These are phyloP conservation scores for Ormyrus labotus DNA, from an alignment of 2,888 invertebrate species.

Conservation along the genomic window DNA sequence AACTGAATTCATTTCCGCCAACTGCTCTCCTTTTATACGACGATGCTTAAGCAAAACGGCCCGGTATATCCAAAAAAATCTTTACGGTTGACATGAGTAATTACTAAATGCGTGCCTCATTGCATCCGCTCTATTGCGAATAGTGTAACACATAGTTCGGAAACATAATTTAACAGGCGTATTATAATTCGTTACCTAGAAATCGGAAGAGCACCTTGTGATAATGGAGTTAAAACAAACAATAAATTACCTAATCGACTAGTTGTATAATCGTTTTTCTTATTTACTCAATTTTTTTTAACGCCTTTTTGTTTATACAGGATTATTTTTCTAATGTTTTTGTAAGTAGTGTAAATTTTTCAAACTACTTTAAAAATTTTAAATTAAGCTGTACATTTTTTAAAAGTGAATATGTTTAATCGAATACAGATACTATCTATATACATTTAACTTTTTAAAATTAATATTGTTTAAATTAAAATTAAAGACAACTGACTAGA, in stretches of 20 bases:
- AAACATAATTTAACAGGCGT: constrained; percentile 3
- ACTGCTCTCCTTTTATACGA: constrained; percentile 41
- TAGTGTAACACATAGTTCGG: constrained; percentile 3
- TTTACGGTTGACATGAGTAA: constrained; percentile 41
- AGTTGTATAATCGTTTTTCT: constrained; percentile 6
- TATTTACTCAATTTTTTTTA: background rate
- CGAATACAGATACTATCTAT: no score
- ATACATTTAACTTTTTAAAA: no score
- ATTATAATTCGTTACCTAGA: constrained; percentile 28
- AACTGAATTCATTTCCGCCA: constrained; percentile 19
- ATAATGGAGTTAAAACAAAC: constrained; percentile 30
- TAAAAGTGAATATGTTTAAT: no score
- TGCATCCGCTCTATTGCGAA: constrained; percentile 31
- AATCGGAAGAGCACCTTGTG: constrained; percentile 32
- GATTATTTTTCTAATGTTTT: no score
- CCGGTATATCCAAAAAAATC: constrained; percentile 14
- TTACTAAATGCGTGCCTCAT: constrained; percentile 38
- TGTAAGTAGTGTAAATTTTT: no score
- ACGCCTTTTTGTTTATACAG: no score
- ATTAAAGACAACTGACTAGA: no score
- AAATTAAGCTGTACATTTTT: no score
- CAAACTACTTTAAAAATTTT: no score
- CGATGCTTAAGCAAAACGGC: constrained; percentile 3
- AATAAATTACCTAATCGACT: constrained; percentile 20
- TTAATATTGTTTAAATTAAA: no score